phyloP scores from a whole-genome alignment of 2,797 vertebrate genomes.

The Myotis pilosus region DNA sequence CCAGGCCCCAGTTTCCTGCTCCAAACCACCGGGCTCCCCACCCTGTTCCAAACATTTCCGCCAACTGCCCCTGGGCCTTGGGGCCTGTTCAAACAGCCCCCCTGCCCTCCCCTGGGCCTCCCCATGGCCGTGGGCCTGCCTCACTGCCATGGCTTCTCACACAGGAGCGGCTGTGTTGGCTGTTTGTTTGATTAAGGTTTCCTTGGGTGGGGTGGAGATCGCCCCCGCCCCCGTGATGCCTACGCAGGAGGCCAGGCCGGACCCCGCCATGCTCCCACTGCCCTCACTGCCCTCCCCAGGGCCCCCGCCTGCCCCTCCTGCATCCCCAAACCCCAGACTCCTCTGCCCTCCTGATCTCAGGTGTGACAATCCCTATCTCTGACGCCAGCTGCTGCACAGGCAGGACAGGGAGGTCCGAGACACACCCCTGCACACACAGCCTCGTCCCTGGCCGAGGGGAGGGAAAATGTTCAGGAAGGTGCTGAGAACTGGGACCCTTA shows the following conservation, averaged over 20 bases:
- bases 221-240: no score
- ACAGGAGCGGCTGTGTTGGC: conserved; percentile 69
- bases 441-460: not conserved
- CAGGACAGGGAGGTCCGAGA: not conserved
- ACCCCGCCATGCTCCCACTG: not conserved
- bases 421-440: no score
- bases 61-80: not conserved
- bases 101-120: not conserved
- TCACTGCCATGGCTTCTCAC: not conserved
- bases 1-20: conserved; percentile 56
- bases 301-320: not conserved
- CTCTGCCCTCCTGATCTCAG: not conserved
- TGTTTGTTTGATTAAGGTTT: conserved; percentile 68
- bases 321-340: not conserved
- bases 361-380: not conserved
- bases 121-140: not conserved
- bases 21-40: conserved; percentile 52
- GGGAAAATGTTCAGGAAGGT: not conserved
- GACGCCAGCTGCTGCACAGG: not conserved
- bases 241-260: not conserved
- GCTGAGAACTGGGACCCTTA: not conserved
- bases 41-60: conserved; percentile 65
- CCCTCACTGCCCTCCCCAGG: not conserved
- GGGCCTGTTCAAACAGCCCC: conserved; percentile 59
- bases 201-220: conserved; percentile 36